phyloP scores from a whole-genome alignment of 2,113 vertebrate genomes.

The Ceyx margarethae region DNA sequence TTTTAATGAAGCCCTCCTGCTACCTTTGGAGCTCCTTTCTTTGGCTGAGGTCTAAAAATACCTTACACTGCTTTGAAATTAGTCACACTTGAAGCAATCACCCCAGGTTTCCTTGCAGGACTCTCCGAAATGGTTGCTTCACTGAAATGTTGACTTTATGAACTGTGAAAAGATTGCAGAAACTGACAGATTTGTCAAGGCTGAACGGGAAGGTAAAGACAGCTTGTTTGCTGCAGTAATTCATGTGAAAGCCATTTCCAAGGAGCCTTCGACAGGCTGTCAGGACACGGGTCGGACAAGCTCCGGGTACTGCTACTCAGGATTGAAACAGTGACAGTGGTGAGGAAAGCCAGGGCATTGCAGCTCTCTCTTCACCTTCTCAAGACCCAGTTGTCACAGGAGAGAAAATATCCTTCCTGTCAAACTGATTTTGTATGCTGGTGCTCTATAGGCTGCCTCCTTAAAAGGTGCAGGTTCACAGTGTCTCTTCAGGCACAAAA shows the following conservation, averaged over 20 bases:
- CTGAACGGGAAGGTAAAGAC: constrained; percentile 46
- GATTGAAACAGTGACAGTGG: neutral
- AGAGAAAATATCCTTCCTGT: constrained; percentile 27
- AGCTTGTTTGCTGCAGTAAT: constrained; percentile 64
- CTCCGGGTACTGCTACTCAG: neutral
- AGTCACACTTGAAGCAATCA: neutral
- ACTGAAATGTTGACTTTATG: constrained; percentile 43
- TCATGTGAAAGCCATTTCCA: constrained; percentile 67
- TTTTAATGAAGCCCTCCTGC: neutral
- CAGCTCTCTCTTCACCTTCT: constrained; percentile 28
- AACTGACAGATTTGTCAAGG: constrained; percentile 64
- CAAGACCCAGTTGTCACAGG: neutral
- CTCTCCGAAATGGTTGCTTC: neutral
- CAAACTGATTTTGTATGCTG: neutral
- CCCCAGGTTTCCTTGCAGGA: neutral
- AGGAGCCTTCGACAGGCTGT: constrained; percentile 69
- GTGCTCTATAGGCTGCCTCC: neutral
- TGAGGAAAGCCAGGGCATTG: constrained; percentile 56
- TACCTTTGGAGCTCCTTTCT: neutral
- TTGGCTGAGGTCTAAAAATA: neutral
- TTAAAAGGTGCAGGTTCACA: neutral
- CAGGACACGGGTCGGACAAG: constrained; percentile 59
- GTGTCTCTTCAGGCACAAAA: neutral
- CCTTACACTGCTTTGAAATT: neutral
- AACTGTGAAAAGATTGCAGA: constrained; percentile 36